phyloP scores from a whole-genome alignment of 2,888 invertebrate genomes.

The Papilio demoleus region DNA sequence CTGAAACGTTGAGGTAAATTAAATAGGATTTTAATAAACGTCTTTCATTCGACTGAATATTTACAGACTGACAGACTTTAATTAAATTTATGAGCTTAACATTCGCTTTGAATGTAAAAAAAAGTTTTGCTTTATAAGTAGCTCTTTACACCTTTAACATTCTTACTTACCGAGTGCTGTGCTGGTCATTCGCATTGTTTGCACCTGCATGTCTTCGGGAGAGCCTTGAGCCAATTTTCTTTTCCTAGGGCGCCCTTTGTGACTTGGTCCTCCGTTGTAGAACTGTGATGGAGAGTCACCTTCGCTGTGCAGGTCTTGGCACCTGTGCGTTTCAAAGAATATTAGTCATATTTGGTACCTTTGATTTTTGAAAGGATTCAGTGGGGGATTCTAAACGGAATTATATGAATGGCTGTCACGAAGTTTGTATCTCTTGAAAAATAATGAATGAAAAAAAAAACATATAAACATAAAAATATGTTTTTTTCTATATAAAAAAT shows the following conservation, averaged over 20 bases:
- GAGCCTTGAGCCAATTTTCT: conserved; percentile 86
- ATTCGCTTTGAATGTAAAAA: conserved; percentile 44
- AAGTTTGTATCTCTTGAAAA: neutral
- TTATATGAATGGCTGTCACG: neutral
- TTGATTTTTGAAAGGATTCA: no score
- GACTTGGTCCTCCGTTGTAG: conserved; percentile 85
- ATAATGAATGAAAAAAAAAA: no score
- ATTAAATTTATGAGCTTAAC: conserved; percentile 48
- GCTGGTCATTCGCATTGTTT: conserved; percentile 87
- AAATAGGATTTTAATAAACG: conserved; percentile 47
- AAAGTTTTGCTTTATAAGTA: conserved; percentile 30
- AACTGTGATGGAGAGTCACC: conserved; percentile 86
- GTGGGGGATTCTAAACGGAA: neutral
- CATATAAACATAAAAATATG: no score
- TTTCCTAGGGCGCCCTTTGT: conserved; percentile 92
- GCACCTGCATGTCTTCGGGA: conserved; percentile 84
- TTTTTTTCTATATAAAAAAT: no score
- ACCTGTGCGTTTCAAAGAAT: conserved; percentile 55
- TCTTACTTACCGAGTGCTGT: conserved; percentile 85
- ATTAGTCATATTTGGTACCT: conserved; percentile 16
- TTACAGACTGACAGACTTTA: conserved; percentile 48
- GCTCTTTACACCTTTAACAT: conserved; percentile 31
- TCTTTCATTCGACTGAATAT: conserved; percentile 46
- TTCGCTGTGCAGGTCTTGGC: conserved; percentile 76
- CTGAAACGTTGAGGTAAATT: conserved; percentile 42